phyloP scores from a whole-genome alignment of 2,797 vertebrate species.

The Cephalopachus bancanus region DNA sequence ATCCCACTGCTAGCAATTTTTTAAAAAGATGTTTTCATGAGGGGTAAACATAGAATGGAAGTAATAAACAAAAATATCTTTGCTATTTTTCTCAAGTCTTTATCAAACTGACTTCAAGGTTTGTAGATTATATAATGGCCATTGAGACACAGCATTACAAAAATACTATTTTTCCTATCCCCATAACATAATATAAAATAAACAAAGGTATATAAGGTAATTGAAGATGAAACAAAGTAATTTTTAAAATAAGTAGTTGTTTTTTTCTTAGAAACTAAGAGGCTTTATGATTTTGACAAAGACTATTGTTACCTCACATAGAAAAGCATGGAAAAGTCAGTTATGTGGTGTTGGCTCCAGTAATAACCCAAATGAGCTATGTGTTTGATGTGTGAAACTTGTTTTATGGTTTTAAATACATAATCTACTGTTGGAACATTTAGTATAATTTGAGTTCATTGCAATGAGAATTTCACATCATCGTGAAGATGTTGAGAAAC shows the following conservation, averaged over 20 bases:
- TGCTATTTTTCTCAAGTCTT: conserved; percentile 36
- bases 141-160: neutral
- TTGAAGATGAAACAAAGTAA: neutral
- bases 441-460: neutral
- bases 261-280: conserved; percentile 3
- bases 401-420: neutral
- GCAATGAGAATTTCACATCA: neutral
- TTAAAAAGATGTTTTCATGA: conserved; percentile 20
- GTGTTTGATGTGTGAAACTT: neutral
- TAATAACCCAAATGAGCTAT: neutral
- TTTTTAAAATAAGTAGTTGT: neutral
- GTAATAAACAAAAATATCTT: conserved; percentile 25
- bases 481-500: neutral
- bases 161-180: neutral
- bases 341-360: neutral
- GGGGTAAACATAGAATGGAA: neutral
- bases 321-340: conserved; percentile 11
- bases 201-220: neutral
- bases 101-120: neutral
- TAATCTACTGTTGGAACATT: neutral
- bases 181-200: conserved; percentile 1
- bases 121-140: neutral
- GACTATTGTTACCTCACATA: neutral
- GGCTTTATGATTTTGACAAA: neutral
- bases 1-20: neutral